Evolutionary conservation across 2,113 vertebrate species (phyloP), one percentile per base, ranked within the genome.

Genomic region (Oncorhynchus kisutch): DNA sequence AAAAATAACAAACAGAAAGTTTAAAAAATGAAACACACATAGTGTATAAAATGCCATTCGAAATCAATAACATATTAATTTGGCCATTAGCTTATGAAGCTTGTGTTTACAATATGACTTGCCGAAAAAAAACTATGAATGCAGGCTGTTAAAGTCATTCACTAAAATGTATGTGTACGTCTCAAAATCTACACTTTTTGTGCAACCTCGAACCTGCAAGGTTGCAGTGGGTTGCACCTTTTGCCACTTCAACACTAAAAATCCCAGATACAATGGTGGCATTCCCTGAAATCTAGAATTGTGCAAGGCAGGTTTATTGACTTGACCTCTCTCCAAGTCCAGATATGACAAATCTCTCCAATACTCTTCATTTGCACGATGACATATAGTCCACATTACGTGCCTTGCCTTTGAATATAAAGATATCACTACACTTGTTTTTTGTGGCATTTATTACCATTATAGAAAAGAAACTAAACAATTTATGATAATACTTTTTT

Each of bases 301-400:
- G 95, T 94, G 94, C 93, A 90, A 72, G 95, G 95, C 94, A 92
- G 94, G 95, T 83, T 79, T 82, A 92, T 95, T 93, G 96, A 94
- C 95, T 95, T 93, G 92, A 92, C 93, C 95, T 96, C 95, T 96
- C 94, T 67, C 91, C 34, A 34, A 88, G 85, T 93, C 94, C 95
- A 94, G 93, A 94, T 88, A 89, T 79, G 78, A 92, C 84, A 91
- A 95, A 94, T 96, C 90, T 96, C 95, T 97, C 95, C 95, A 95
- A 93, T 96, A 95, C 95, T 97, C 94, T 95, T 97, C 95, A 98
- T 98, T 99, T 98, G 97, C 97, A 99, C 97, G 97, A 98, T 96
- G 94, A 95, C 96, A 96, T 96, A 7, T 96, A 95, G 96, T 97
- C 97, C 96, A 99, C 97, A 95, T 98, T 95, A 98, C 97, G 97